Percentiles rank a stretch among this genome's conserved stretches.
These are phyloP conservation scores for Ara ararauna DNA, from an alignment of 2,797 vertebrate genomes.

Conservation along the genomic window DNA sequence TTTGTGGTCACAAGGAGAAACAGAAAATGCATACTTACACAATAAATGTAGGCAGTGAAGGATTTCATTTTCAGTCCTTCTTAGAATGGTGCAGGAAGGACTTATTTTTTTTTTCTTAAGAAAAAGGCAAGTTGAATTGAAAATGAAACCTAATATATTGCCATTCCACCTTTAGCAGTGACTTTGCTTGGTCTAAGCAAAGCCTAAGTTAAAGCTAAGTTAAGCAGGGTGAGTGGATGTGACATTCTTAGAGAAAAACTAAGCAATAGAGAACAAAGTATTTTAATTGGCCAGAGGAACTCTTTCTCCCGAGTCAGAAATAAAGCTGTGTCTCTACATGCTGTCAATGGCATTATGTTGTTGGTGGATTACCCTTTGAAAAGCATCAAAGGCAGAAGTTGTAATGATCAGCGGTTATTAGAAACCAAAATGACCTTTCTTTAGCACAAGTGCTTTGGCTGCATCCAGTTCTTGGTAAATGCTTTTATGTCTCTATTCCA, in stretches of 20 bases:
- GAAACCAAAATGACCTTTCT: constrained; percentile 14
- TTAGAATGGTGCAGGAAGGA: constrained; percentile 5
- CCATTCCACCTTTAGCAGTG: not conserved
- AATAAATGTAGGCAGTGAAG: constrained; percentile 32
- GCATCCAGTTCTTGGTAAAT: not conserved
- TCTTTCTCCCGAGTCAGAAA: constrained; percentile 31
- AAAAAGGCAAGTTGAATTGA: constrained; percentile 26
- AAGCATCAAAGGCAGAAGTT: not conserved
- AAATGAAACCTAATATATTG: constrained; percentile 10
- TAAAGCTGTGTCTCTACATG: not conserved
- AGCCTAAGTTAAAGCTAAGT: not conserved
- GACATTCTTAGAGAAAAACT: constrained; percentile 38
- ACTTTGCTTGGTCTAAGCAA: not conserved
- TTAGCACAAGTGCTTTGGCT: constrained; percentile 13
- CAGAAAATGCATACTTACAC: constrained; percentile 30
- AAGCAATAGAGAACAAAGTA: constrained; percentile 15
- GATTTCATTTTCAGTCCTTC: not conserved
- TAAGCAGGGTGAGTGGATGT: constrained; percentile 7
- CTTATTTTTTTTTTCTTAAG: not conserved
- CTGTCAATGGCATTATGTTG: constrained; percentile 32
- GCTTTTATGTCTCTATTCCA: not conserved
- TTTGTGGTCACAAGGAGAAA: constrained; percentile 34
- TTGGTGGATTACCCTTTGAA: constrained; percentile 26
- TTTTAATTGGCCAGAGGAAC: constrained; percentile 55
- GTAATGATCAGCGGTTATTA: not conserved